Evolutionary conservation across 2,113 vertebrate genomes (phyloP).

Genomic region (Tachysurus vachellii): DNA sequence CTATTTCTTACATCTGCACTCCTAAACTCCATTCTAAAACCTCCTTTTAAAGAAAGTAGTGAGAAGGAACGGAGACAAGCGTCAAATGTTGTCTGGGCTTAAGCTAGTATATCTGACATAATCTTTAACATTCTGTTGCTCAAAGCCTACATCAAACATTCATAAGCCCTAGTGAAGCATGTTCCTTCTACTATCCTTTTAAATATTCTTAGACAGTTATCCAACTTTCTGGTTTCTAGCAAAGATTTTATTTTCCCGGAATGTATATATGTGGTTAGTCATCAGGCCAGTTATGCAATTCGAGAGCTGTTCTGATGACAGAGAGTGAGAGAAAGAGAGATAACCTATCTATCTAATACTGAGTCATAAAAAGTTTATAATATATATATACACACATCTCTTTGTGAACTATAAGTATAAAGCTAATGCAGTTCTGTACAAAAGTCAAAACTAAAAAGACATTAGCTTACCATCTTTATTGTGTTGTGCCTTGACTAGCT

Average conservation of each 20-base stretch:
- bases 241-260: slow-evolving; percentile 23
- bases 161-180: slow-evolving; percentile 68
- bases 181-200: slow-evolving; percentile 45
- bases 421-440: not conserved
- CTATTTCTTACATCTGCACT: not conserved
- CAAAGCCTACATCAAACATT: slow-evolving; percentile 70
- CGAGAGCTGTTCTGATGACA: slow-evolving; percentile 1
- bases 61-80: slow-evolving; percentile 12
- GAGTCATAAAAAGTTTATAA: not conserved
- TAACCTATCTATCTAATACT: not conserved
- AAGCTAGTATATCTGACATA: slow-evolving; percentile 62
- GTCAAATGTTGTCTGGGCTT: slow-evolving; percentile 51
- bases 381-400: not conserved
- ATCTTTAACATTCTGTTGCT: slow-evolving; percentile 57
- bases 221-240: slow-evolving; percentile 57
- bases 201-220: slow-evolving; percentile 58
- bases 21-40: not conserved
- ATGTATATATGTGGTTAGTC: slow-evolving; percentile 28
- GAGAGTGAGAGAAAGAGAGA: not conserved
- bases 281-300: slow-evolving; percentile 5
- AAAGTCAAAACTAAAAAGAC: not conserved
- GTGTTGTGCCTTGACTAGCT: not conserved
- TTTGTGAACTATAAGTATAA: not conserved
- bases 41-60: slow-evolving; percentile 4
- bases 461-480: not conserved